Evolutionary conservation across 2,888 invertebrate species (phyloP), one percentile per base, ranked within the genome.

Genomic region (Stegophylla sp.): DNA sequence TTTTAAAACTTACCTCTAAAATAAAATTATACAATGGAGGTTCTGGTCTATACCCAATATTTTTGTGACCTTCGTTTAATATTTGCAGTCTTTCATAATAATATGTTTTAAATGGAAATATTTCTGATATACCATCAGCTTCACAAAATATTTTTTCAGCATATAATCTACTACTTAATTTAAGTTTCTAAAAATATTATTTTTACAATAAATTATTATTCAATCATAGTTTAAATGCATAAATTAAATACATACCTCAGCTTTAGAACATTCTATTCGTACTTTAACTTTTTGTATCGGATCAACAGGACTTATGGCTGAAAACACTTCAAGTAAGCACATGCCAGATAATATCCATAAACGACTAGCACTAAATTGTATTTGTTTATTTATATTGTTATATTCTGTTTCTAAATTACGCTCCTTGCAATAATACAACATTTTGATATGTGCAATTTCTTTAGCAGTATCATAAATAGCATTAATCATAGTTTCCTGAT

Each of bases 401-500:
- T n/a, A 26, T 56, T 67, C 45, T 23, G 23, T 4, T 1, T 63
- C 13, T 7, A 23, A 13, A 13, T 0, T 12, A 12, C 20, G 4
- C 23, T 17, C 28, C 23, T 4, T 26, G 45, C 45, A 1, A 59
- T 69, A 10, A 4, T 13, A 48, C 3, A 23, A n/a, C 1, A 0
- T 51, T 23, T 41, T 71, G 23, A 71, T 41, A 13, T 26, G 12
- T 23, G 20, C 10, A 34, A 71, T 12, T 51, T 41, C 41, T 48
- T 71, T n/a, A n/a, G 79, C 71, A 48, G n/a, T 48, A 41, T 79
- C 71, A 61, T n/a, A 79, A 79, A 79, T 48, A 51, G 67, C 79
- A 17, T 59, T 51, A 0, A 53, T 17, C 79, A 79, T 61, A 13
- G 51, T 41, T n/a, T 71, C 34, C 3, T 69, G 69, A n/a, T 34